These are phyloP conservation scores for Equus przewalskii DNA, from an alignment of 2,113 vertebrate genomes.

Conservation along the genomic window DNA sequence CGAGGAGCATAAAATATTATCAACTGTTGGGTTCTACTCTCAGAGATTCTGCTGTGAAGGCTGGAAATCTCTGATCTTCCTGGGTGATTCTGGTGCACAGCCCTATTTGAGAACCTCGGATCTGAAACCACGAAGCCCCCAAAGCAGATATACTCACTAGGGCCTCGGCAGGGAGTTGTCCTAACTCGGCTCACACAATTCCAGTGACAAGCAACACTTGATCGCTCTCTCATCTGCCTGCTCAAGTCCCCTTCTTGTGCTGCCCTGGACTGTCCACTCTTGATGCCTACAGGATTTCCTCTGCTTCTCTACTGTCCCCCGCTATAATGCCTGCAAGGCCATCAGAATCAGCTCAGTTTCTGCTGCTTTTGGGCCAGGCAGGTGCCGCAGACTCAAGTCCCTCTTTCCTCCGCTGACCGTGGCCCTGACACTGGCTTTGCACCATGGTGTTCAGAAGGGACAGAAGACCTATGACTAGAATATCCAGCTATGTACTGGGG, in stretches of 20 bases:
- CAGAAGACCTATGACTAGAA: background rate
- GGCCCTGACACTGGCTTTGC: background rate
- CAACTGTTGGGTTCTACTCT: background rate
- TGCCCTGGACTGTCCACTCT: fast-evolving
- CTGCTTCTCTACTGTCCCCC: background rate
- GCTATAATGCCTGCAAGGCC: background rate
- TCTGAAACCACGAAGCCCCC: too few species aligned
- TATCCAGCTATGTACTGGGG: too few species aligned
- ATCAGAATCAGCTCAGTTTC: background rate
- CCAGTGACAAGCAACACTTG: background rate
- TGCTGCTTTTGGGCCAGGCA: background rate
- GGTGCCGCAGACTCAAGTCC: background rate
- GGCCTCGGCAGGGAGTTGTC: background rate
- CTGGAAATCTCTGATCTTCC: background rate
- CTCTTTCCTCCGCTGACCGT: background rate
- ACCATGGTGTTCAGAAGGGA: background rate
- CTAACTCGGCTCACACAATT: background rate
- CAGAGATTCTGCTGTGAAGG: background rate
- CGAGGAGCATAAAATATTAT: background rate
- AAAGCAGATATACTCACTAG: background rate
- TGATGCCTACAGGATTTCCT: too few species aligned
- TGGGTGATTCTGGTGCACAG: background rate
- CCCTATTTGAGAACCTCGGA: background rate
- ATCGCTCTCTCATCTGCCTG: too few species aligned
- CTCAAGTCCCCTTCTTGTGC: background rate